phyloP scores from a whole-genome alignment of 1,140 invertebrate species.

The Pogonognathellus flavescens region DNA sequence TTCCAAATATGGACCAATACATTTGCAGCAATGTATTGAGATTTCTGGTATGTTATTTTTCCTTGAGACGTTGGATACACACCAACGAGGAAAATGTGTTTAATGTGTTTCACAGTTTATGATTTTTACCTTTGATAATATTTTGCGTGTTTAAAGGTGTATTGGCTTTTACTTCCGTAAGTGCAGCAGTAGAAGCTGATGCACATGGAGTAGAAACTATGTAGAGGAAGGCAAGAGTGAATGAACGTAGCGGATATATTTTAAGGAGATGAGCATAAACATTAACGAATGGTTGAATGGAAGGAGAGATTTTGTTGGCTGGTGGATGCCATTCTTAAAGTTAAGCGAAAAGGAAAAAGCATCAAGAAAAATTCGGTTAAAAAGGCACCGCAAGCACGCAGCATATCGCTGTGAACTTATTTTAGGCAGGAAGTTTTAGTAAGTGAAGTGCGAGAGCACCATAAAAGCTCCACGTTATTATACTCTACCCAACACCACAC shows the following conservation, averaged over 20 bases:
- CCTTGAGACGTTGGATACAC: too few species aligned
- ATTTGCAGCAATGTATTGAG: too few species aligned
- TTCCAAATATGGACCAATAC: too few species aligned
- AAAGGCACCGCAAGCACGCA: conserved; percentile 21
- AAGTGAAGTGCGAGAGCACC: conserved; percentile 7
- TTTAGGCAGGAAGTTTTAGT: not conserved
- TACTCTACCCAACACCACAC: not conserved
- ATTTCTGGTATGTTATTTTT: too few species aligned
- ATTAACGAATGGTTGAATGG: conserved; percentile 32
- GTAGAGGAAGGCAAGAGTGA: conserved; percentile 28
- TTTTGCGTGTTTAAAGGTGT: not conserved
- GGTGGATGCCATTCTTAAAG: conserved; percentile 24
- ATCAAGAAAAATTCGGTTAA: not conserved
- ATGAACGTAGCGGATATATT: conserved; percentile 42
- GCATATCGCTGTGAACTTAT: conserved; percentile 15
- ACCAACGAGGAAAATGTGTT: too few species aligned
- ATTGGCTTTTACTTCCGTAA: conserved; percentile 1
- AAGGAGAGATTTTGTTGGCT: conserved; percentile 13
- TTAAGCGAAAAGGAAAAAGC: conserved; percentile 36
- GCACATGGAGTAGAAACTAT: not conserved
- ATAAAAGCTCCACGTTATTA: too few species aligned
- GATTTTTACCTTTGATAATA: not conserved
- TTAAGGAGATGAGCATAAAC: conserved; percentile 46
- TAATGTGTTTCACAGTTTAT: conserved; percentile 11
- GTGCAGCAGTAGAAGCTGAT: not conserved